Conservation (phyloP, 2,888 invertebrate genomes). For the Himalopsyche japonica region DNA sequence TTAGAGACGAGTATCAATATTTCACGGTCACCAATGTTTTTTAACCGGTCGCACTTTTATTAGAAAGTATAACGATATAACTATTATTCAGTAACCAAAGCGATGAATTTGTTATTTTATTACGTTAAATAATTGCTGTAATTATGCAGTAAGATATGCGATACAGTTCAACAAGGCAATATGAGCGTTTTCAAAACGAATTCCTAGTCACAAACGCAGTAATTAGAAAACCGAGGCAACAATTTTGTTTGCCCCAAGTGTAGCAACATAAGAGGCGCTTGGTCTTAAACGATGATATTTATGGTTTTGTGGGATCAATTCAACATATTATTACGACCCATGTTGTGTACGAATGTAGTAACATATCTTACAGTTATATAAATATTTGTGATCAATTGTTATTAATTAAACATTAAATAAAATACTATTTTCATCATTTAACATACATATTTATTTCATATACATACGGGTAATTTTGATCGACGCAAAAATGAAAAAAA, state of each 20-base stretch:
- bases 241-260: conserved; percentile 38
- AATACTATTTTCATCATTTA: too few species aligned
- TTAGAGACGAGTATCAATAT: too few species aligned
- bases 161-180: background rate
- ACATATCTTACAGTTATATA: background rate
- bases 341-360: background rate
- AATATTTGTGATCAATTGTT: background rate
- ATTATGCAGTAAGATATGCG: background rate
- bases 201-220: conserved; percentile 38
- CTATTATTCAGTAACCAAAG: background rate
- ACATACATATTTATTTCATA: too few species aligned
- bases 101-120: background rate
- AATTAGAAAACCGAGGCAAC: conserved; percentile 40
- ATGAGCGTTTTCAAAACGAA: conserved; percentile 28
- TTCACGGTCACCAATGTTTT: too few species aligned
- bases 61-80: background rate
- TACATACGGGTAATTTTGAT: too few species aligned
- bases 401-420: background rate
- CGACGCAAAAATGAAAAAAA: too few species aligned
- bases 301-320: conserved; percentile 33
- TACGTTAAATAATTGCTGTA: background rate
- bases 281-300: conserved; percentile 34
- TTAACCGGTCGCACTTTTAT: too few species aligned
- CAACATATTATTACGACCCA: conserved; percentile 30
- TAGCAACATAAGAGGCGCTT: conserved; percentile 26